phyloP scores from a whole-genome alignment of 1,140 invertebrate genomes.

The Uloborus diversus region DNA sequence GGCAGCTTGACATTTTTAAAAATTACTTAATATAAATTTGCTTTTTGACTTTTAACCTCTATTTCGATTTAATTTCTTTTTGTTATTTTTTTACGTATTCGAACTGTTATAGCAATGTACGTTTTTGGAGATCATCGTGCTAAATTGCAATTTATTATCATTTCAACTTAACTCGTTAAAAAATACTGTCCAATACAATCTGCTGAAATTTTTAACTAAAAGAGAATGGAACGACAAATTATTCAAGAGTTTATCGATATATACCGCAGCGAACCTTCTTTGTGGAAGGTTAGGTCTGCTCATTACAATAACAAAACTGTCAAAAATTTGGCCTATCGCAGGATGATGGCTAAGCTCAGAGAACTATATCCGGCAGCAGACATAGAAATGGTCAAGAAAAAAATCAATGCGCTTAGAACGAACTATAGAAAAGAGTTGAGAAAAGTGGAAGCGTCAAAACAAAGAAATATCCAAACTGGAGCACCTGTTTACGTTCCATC shows the following conservation, averaged over 20 bases:
- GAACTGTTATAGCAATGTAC: too few relatives aligned
- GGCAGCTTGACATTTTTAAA: too few relatives aligned
- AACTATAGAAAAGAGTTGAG: constrained; percentile 35
- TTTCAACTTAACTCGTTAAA: too few relatives aligned
- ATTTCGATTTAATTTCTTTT: too few relatives aligned
- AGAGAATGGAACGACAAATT: constrained; percentile 30
- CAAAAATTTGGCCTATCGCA: constrained; percentile 17
- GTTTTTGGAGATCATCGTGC: too few relatives aligned
- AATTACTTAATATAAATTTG: too few relatives aligned
- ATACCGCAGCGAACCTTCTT: constrained; percentile 35
- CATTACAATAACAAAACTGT: constrained; percentile 42
- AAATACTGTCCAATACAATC: too few relatives aligned
- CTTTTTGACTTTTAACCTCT: too few relatives aligned
- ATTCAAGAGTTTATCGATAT: constrained; percentile 50
- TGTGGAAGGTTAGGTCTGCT: constrained; percentile 42
- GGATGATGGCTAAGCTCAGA: constrained; percentile 23
- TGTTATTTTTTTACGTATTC: too few relatives aligned
- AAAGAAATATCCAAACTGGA: not conserved
- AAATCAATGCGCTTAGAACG: constrained; percentile 39
- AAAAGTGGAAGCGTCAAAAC: constrained; percentile 23
- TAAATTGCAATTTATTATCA: too few relatives aligned
- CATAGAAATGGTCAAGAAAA: constrained; percentile 22
- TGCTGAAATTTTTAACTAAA: too few relatives aligned
- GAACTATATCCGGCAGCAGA: constrained; percentile 36
- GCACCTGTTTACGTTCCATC: constrained; percentile 29